phyloP scores from a whole-genome alignment of 2,113 vertebrate species.

The Falco punctatus region DNA sequence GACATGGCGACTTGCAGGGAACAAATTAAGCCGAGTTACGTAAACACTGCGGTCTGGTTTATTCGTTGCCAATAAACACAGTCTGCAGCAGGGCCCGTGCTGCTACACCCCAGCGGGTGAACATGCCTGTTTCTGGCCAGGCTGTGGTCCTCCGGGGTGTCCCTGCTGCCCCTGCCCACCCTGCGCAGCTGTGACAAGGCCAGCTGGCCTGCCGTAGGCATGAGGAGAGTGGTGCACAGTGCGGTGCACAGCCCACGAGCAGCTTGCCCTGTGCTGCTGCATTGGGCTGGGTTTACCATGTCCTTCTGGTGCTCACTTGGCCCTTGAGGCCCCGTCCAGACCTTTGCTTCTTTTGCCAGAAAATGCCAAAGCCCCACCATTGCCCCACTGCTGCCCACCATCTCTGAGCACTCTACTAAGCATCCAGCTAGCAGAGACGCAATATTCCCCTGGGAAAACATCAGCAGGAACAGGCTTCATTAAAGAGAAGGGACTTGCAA shows the following conservation, averaged over 20 bases:
- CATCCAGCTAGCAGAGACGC: background rate
- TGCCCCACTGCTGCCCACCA: background rate
- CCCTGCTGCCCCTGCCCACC: background rate
- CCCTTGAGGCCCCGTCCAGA: background rate
- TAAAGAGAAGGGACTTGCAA: background rate
- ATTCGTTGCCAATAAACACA: background rate
- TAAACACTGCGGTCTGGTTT: background rate
- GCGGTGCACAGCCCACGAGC: background rate
- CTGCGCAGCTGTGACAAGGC: background rate
- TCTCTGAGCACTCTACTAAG: background rate
- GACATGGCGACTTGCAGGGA: background rate
- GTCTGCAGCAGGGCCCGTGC: accelerated
- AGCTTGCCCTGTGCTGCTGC: background rate
- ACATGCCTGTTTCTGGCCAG: background rate
- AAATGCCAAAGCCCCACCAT: background rate
- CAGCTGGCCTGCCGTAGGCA: background rate
- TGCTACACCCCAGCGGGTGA: background rate
- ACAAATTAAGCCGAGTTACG: background rate
- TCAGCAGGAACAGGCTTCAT: too few relatives aligned
- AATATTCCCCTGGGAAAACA: background rate
- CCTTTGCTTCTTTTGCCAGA: background rate
- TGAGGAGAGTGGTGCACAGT: background rate
- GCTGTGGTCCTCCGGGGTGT: too few relatives aligned
- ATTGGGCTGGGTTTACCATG: background rate
- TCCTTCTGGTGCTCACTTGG: too few relatives aligned